phyloP scores from a whole-genome alignment of 92 coral and sea anemone genomes.

The Epizoanthus fatuus region DNA sequence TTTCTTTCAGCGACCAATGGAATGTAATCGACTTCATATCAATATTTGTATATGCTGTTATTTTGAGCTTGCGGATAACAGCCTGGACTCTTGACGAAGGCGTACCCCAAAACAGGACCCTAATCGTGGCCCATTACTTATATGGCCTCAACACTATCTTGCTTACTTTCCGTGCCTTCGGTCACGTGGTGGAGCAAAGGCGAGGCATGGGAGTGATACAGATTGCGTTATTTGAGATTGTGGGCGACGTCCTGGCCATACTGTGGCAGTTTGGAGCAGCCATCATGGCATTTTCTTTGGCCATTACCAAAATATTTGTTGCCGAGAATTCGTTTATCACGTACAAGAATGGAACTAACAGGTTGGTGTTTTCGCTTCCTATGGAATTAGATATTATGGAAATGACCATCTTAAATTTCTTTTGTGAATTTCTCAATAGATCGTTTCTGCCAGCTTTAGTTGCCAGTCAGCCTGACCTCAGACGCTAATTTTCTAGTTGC shows the following conservation, averaged over 20 bases:
- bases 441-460: too few relatives aligned
- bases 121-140: constrained; percentile 44
- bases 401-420: too few relatives aligned
- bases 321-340: constrained; percentile 52
- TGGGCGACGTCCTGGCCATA: constrained; percentile 43
- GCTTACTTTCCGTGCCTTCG: constrained; percentile 56
- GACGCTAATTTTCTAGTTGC: too few relatives aligned
- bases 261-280: constrained; percentile 73
- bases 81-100: not conserved
- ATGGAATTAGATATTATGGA: too few relatives aligned
- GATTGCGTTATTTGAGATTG: constrained; percentile 60
- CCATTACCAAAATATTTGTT: constrained; percentile 72
- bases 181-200: constrained; percentile 53
- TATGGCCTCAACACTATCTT: constrained; percentile 61
- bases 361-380: not conserved
- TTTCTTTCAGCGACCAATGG: constrained; percentile 60
- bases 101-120: constrained; percentile 38
- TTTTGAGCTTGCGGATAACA: constrained; percentile 31
- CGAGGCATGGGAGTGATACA: constrained; percentile 54
- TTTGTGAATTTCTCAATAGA: too few relatives aligned
- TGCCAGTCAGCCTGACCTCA: too few relatives aligned
- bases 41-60: constrained; percentile 6
- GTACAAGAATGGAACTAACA: not conserved
- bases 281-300: constrained; percentile 76
- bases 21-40: constrained; percentile 49